A percentile compares a stretch with the other conserved stretches of the same genome.
These are phyloP conservation scores for Cochlearius cochlearius DNA, from an alignment of 2,113 vertebrate species.

Conservation along the genomic window DNA sequence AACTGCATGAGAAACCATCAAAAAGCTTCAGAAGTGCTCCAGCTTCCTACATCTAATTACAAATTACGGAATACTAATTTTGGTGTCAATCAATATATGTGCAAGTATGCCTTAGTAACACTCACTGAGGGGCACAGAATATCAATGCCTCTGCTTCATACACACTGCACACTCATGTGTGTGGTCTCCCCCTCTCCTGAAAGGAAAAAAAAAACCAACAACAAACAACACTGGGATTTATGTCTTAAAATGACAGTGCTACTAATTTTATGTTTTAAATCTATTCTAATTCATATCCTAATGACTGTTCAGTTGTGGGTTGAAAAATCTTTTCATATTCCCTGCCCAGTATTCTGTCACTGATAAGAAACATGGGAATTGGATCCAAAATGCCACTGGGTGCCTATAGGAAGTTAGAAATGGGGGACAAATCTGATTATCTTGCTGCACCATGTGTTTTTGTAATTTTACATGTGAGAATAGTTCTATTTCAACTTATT, in stretches of 20 bases:
- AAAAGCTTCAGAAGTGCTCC: constrained; percentile 55
- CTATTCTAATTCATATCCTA: not conserved
- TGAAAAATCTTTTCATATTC: not conserved
- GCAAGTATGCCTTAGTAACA: constrained; percentile 3
- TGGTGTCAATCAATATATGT: constrained; percentile 62
- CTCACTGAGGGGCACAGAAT: constrained; percentile 23
- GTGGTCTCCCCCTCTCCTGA: not conserved
- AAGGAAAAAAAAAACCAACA: not conserved
- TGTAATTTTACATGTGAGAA: not conserved
- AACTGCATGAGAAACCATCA: constrained; percentile 48
- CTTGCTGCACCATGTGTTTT: not conserved
- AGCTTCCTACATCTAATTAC: constrained; percentile 69
- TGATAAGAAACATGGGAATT: not conserved
- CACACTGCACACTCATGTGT: not conserved
- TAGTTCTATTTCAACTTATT: not conserved
- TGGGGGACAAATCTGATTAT: not conserved
- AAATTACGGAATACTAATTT: constrained; percentile 65
- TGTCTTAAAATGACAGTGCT: not conserved
- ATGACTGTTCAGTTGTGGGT: not conserved
- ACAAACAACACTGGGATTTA: not conserved
- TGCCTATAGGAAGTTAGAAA: not conserved
- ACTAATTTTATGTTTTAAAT: not conserved
- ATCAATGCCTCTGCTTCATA: constrained; percentile 29
- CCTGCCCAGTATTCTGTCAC: not conserved
- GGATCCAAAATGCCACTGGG: not conserved